Conservation (phyloP, 1,140 invertebrate genomes). For the Carcinoscorpius rotundicauda region DNA sequence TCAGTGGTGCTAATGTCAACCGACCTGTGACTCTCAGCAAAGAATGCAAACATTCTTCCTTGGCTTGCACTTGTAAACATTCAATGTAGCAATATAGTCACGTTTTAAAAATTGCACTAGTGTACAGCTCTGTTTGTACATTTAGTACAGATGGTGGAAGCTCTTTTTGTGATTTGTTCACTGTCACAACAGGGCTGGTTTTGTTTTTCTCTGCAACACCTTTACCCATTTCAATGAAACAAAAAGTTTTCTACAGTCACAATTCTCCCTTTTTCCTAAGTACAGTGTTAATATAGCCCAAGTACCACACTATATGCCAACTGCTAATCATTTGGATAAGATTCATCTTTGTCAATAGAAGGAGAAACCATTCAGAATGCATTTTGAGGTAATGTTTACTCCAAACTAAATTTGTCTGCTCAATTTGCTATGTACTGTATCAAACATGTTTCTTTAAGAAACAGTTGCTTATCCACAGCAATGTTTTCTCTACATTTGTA, state of each 20-base stretch:
- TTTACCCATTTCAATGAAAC: conserved; percentile 5
- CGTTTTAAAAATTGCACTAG: neutral
- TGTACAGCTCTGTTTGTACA: neutral
- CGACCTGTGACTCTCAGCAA: neutral
- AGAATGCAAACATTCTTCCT: conserved; percentile 1
- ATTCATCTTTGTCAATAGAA: conserved; percentile 16
- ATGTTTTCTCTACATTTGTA: conserved; percentile 12
- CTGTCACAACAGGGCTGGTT: neutral
- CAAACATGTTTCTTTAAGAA: conserved; percentile 10
- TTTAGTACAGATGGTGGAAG: neutral
- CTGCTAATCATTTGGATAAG: neutral
- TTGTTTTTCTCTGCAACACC: neutral
- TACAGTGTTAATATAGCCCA: neutral
- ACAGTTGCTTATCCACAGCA: conserved; percentile 16
- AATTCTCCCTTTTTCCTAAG: neutral
- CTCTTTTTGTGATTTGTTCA: conserved; percentile 4
- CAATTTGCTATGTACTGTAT: conserved; percentile 18
- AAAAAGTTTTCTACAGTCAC: conserved; percentile 14
- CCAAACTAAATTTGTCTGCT: conserved; percentile 18
- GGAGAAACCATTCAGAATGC: conserved; percentile 13
- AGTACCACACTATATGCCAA: conserved; percentile 3
- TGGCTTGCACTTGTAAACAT: conserved; percentile 4
- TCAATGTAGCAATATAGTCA: neutral
- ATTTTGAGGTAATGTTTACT: conserved; percentile 18
- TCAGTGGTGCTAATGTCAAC: neutral